Evolutionary conservation across 37 sponge, comb jelly and placozoan genomes (phyloP).

Genomic region (Dysidea cf. avara): DNA sequence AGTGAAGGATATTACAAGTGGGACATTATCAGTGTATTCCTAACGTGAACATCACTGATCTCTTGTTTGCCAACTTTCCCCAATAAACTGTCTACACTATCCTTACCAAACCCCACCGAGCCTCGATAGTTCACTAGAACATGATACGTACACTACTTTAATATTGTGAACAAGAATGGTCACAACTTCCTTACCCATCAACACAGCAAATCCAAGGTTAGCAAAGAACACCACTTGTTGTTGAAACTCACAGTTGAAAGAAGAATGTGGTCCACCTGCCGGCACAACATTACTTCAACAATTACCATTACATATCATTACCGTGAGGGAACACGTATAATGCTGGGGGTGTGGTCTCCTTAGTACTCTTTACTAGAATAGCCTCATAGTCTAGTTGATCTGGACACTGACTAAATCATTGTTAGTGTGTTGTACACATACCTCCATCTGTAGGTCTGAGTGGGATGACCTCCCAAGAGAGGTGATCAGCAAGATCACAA

Average conservation of each 20-base stretch:
- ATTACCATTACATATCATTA: neutral
- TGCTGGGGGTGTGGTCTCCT: neutral
- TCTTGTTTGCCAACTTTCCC: constrained; percentile 91
- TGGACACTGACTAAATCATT: neutral
- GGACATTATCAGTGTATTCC: neutral
- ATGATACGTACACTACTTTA: neutral
- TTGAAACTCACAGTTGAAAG: constrained; percentile 41
- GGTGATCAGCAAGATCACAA: neutral
- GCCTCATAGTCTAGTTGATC: constrained; percentile 44
- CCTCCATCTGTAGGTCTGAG: no score
- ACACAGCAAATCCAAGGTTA: constrained; percentile 66
- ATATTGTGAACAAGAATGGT: neutral
- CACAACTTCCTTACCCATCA: constrained; percentile 62
- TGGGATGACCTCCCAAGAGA: neutral
- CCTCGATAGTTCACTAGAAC: constrained; percentile 92
- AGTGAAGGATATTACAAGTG: neutral
- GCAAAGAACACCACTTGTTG: constrained; percentile 42
- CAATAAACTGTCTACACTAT: constrained; percentile 53
- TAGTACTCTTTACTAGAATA: constrained; percentile 28
- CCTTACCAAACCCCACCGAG: constrained; percentile 83
- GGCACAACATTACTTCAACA: neutral
- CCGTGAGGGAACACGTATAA: constrained; percentile 72
- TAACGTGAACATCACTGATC: constrained; percentile 89
- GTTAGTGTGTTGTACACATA: neutral
- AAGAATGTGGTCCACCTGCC: constrained; percentile 80